Percentiles rank a stretch among this genome's conserved stretches.
Conservation (phyloP, 2,113 vertebrate genomes). For the Falcunculus frontatus region DNA sequence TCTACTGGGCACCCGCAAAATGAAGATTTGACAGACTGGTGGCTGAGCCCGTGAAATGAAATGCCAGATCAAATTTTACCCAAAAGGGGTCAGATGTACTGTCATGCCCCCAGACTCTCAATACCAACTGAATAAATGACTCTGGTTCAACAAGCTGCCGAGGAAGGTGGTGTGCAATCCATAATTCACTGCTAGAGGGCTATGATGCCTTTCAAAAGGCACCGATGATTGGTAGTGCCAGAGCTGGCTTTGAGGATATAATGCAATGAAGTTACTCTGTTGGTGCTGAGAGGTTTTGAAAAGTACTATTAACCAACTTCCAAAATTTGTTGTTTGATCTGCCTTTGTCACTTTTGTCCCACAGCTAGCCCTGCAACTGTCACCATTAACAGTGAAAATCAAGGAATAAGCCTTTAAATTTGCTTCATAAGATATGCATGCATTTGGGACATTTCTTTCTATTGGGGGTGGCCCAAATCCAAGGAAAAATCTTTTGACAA, state of each 20-base stretch:
- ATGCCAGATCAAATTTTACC: constrained; percentile 85
- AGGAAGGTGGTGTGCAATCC: constrained; percentile 34
- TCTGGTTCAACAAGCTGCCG: constrained; percentile 47
- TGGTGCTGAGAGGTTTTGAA: constrained; percentile 18
- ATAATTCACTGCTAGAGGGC: constrained; percentile 39
- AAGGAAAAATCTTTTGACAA: background rate
- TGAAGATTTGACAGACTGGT: constrained; percentile 81
- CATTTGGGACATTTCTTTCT: constrained; percentile 19
- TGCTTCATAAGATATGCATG: background rate
- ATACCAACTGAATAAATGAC: constrained; percentile 74
- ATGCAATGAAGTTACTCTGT: background rate
- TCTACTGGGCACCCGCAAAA: constrained; percentile 81
- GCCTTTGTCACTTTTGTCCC: constrained; percentile 41
- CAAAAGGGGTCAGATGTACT: constrained; percentile 78
- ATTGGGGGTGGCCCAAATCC: background rate
- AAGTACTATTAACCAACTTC: constrained; percentile 39
- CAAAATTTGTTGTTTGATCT: constrained; percentile 32
- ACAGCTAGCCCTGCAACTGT: background rate
- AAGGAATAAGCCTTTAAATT: constrained; percentile 24
- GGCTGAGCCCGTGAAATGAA: constrained; percentile 81
- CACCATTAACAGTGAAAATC: background rate
- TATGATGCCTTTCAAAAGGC: constrained; percentile 12
- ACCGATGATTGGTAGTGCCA: background rate
- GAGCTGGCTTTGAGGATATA: background rate
- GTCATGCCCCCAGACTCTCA: constrained; percentile 69